These are phyloP conservation scores for Hybognathus amarus DNA, from an alignment of 2,797 vertebrate species.

Conservation along the genomic window DNA sequence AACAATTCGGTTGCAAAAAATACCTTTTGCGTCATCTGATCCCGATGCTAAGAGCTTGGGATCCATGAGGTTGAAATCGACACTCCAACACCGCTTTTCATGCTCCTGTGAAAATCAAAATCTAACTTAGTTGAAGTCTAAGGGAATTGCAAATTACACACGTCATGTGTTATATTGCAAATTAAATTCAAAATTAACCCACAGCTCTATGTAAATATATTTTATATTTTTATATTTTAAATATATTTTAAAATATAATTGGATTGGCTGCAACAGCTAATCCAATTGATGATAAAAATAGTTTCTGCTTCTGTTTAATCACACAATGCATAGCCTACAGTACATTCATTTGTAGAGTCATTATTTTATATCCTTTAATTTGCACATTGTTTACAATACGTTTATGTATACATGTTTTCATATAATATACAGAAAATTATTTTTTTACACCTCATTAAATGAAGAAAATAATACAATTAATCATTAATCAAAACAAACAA, in stretches of 20 bases:
- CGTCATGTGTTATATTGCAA: neutral
- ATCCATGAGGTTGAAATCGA: slow-evolving; percentile 99
- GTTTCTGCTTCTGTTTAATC: neutral
- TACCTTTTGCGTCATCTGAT: slow-evolving; percentile 99
- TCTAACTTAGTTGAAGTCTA: neutral
- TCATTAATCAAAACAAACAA: neutral
- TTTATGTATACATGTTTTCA: neutral
- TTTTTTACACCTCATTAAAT: neutral
- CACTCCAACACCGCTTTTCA: slow-evolving; percentile 99
- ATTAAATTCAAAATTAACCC: neutral
- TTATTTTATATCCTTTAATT: neutral
- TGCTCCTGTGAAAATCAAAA: slow-evolving; percentile 84
- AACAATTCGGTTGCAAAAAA: neutral
- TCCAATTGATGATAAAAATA: neutral
- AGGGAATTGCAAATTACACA: neutral
- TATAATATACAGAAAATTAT: neutral
- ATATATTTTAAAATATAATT: too few species aligned
- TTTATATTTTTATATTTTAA: too few species aligned
- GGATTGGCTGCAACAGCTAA: neutral
- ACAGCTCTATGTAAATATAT: neutral
- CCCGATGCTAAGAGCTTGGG: slow-evolving; percentile 98
- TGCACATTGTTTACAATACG: neutral
- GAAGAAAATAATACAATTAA: neutral
- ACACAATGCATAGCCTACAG: neutral
- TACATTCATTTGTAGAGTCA: neutral